phyloP scores from a whole-genome alignment of 2,797 vertebrate species.

The Otolemur crassicaudatus region DNA sequence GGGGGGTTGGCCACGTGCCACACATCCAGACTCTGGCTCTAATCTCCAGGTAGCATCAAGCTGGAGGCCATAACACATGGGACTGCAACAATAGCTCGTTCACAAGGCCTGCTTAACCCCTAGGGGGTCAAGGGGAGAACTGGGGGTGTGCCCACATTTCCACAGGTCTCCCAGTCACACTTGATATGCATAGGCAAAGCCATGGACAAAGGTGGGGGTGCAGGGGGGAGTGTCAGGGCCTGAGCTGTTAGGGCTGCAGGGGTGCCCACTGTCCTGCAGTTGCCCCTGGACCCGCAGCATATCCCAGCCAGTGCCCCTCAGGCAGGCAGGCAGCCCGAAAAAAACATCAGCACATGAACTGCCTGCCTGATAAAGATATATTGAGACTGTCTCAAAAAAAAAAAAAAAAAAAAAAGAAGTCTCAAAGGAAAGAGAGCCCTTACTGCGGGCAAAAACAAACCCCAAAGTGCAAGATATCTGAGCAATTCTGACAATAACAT shows the following conservation, averaged over 20 bases:
- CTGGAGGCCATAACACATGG: background rate
- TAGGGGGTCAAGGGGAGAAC: rapidly evolving
- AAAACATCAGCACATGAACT: background rate
- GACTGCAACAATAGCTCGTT: background rate
- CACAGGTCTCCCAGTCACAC: rapidly evolving
- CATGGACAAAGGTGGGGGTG: background rate
- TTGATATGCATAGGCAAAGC: rapidly evolving
- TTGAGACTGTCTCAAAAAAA: too few species aligned
- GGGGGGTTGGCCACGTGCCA: background rate
- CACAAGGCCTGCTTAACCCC: background rate
- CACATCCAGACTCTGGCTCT: background rate
- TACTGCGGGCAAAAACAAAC: background rate
- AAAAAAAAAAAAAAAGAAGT: background rate
- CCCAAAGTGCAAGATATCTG: background rate
- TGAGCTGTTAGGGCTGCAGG: background rate
- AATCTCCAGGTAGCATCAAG: background rate
- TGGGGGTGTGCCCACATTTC: background rate
- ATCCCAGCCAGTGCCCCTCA: background rate
- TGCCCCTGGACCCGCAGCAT: background rate
- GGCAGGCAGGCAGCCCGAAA: background rate
- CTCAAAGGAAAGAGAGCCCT: background rate
- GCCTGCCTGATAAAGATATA: background rate
- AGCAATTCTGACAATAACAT: background rate
- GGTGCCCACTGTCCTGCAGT: rapidly evolving
- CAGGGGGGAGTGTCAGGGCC: background rate